Evolutionary conservation across 2,113 vertebrate genomes (phyloP).

Genomic region (Regulus satrapa): DNA sequence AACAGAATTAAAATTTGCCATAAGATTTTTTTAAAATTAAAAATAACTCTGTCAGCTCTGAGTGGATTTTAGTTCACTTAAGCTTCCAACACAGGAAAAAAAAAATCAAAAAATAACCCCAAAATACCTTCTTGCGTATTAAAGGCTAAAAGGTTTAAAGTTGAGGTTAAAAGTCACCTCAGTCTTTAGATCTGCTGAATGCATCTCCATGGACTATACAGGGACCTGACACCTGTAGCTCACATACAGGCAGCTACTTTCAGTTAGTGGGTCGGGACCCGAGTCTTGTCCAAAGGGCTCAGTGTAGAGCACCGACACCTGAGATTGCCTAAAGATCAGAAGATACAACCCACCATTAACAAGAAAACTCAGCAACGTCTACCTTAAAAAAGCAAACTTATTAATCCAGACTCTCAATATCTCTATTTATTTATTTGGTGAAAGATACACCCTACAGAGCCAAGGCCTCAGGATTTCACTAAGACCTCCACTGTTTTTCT

Average conservation of each 20-base stretch:
- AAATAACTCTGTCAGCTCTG: background rate
- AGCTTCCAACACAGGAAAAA: background rate
- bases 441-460: background rate
- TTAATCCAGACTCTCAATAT: background rate
- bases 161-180: background rate
- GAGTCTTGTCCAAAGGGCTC: background rate
- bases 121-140: accelerated
- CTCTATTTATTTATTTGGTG: background rate
- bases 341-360: accelerated
- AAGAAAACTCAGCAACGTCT: background rate
- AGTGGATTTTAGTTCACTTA: background rate
- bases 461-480: background rate
- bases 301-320: background rate
- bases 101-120: background rate
- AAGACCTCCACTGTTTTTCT: background rate
- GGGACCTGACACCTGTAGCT: background rate
- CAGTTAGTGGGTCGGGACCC: accelerated
- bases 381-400: background rate
- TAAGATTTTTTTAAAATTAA: background rate
- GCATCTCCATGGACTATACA: background rate
- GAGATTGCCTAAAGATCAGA: background rate
- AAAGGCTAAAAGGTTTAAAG: no score
- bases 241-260: background rate
- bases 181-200: background rate
- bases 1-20: background rate